phyloP scores from a whole-genome alignment of 1,140 invertebrate species.

The Drosophila teissieri region DNA sequence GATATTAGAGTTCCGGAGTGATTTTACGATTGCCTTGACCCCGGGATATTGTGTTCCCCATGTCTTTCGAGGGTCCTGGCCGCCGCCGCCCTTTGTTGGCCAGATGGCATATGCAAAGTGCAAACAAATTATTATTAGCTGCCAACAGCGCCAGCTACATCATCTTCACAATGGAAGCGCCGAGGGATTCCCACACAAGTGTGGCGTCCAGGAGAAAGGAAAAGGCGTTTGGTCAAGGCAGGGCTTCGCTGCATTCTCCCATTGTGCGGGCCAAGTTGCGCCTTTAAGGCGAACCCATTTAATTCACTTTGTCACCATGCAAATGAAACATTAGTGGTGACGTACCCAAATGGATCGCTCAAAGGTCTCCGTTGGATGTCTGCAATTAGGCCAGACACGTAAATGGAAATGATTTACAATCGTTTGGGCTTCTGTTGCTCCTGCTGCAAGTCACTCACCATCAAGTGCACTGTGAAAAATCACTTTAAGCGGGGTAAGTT shows the following conservation, averaged over 20 bases:
- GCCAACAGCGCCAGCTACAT: slow-evolving; percentile 72
- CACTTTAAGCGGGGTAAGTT: background rate
- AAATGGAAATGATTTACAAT: slow-evolving; percentile 74
- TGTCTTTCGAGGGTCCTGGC: slow-evolving; percentile 7
- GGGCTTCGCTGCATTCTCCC: slow-evolving; percentile 42
- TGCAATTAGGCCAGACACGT: slow-evolving; percentile 65
- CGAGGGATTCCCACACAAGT: slow-evolving; percentile 72
- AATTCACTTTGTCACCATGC: slow-evolving; percentile 46
- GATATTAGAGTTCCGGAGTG: background rate
- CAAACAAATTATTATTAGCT: slow-evolving; percentile 82
- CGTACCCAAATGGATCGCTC: slow-evolving; percentile 41
- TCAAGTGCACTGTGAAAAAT: slow-evolving; percentile 15
- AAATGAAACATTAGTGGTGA: slow-evolving; percentile 47
- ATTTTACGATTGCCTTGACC: slow-evolving; percentile 17
- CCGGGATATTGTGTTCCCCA: slow-evolving; percentile 5
- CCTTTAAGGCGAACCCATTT: slow-evolving; percentile 25
- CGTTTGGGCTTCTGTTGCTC: slow-evolving; percentile 15
- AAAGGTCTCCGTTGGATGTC: slow-evolving; percentile 46
- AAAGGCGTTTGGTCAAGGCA: slow-evolving; percentile 45
- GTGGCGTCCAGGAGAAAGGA: slow-evolving; percentile 29
- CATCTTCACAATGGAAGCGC: slow-evolving; percentile 72
- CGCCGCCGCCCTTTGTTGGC: slow-evolving; percentile 34
- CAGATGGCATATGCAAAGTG: slow-evolving; percentile 78
- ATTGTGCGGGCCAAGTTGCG: slow-evolving; percentile 22
- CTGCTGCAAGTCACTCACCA: slow-evolving; percentile 7